Evolutionary conservation across 2,888 invertebrate species (phyloP), one percentile per base, ranked within the genome.

Genomic region (Sympetrum striolatum): DNA sequence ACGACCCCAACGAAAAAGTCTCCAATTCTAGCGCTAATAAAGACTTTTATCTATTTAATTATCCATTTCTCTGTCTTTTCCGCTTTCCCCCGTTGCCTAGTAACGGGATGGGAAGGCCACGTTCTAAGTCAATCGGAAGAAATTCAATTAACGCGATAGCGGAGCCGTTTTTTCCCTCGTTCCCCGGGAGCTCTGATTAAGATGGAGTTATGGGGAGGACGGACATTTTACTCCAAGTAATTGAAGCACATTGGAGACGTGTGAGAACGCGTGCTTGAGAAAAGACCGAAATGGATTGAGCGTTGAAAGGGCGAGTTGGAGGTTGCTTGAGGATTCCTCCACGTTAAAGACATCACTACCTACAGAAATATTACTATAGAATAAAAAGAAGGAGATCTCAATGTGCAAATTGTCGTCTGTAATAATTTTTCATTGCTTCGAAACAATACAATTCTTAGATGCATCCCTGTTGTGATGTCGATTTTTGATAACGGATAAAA

Each of bases 91-190:
- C 18, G 60, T 4, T 0, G 12, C 31, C 58, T n/a, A n/a, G 80
- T 18, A 80, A 80, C 8, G 22, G n/a, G 82, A 82, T 25, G 82
- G 22, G 58, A n/a, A n/a, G n/a, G n/a, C n/a, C 82, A 37, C 64
- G n/a, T 60, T 35, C 64, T 86, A 86, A 86, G 86, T 86, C 86
- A 60, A 86, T 86, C 60, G 58, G 86, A 25, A 64, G 86, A 60
- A 86, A 86, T 60, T 60, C 58, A 90, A 80, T 90, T 80, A 80
- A 31, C 79, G 48, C 25, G 79, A 48, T 80, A 79, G 90, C 18
- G n/a, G 14, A 18, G 14, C 81, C 15, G 64, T 22, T 35, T 37
- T 31, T 82, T 22, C 79, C 12, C 22, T 22, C 8, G 60, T 60
- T 60, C 58, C 31, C n/a, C n/a, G n/a, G n/a, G n/a, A n/a, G 31